phyloP scores from a whole-genome alignment of 2,797 vertebrate species.

The Ptychobarbus kaznakovi region DNA sequence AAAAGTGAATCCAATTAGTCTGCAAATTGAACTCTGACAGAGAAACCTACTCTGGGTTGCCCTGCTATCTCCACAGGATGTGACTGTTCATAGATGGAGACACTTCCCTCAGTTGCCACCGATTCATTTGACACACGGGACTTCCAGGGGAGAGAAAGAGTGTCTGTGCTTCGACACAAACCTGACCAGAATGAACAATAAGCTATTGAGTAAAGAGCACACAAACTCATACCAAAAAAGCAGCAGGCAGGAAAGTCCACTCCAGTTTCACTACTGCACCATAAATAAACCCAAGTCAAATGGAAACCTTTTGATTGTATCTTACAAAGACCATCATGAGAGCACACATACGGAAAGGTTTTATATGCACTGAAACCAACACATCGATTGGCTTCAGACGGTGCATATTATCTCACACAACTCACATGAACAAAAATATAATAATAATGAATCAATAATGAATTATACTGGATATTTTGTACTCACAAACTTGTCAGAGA shows the following conservation, averaged over 20 bases:
- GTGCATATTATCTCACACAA: neutral
- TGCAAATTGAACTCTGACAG: conserved; percentile 15
- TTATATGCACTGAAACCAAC: neutral
- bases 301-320: neutral
- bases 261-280: neutral
- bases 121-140: conserved; percentile 69
- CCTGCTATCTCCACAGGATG: conserved; percentile 70
- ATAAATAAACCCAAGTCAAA: neutral
- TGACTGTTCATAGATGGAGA: conserved; percentile 65
- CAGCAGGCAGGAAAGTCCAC: neutral
- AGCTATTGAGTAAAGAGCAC: conserved; percentile 14
- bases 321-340: neutral
- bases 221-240: neutral
- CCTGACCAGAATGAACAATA: conserved; percentile 69
- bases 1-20: conserved; percentile 36
- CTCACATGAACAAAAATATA: neutral
- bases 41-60: conserved; percentile 54
- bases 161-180: conserved; percentile 55
- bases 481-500: neutral
- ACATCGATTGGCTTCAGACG: neutral
- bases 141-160: conserved; percentile 52
- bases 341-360: neutral
- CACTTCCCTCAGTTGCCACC: conserved; percentile 68
- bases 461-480: neutral
- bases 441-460: neutral